Evolutionary conservation across 2,797 vertebrate species (phyloP).

Genomic region (Avahi laniger): DNA sequence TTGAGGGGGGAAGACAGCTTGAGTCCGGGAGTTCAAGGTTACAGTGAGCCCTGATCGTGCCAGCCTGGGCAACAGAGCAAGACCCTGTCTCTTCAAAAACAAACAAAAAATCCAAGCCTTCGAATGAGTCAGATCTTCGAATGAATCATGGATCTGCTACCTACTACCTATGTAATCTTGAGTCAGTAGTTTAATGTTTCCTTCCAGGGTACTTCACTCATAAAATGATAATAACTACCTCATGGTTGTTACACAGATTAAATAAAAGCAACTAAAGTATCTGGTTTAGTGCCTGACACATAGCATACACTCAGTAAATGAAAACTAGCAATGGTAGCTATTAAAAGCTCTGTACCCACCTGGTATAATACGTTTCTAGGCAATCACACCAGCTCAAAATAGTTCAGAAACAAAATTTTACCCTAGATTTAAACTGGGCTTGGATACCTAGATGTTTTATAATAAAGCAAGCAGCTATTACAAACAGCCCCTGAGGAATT

Average conservation of each 20-base stretch:
- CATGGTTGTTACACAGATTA: background rate
- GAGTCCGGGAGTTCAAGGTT: background rate
- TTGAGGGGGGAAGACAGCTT: background rate
- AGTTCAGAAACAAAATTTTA: conserved; percentile 21
- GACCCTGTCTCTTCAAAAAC: background rate
- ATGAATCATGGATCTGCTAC: background rate
- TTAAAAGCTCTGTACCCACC: background rate
- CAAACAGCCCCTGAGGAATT: background rate
- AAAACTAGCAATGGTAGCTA: background rate
- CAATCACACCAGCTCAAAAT: background rate
- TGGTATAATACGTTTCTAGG: background rate
- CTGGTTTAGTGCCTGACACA: background rate
- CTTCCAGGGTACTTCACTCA: background rate
- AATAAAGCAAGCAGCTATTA: conserved; percentile 4
- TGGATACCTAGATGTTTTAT: background rate
- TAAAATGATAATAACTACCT: background rate
- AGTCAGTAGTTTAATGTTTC: background rate
- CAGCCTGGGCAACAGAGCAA: background rate
- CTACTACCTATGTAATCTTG: background rate
- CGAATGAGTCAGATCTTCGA: background rate
- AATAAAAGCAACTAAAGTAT: background rate
- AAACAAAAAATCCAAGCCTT: background rate
- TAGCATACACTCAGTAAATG: background rate
- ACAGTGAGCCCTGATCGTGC: background rate
- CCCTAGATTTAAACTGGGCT: background rate